Base-by-base conservation (phyloP, 2,113 vertebrate genomes). In the Saimiri boliviensis region DNA sequence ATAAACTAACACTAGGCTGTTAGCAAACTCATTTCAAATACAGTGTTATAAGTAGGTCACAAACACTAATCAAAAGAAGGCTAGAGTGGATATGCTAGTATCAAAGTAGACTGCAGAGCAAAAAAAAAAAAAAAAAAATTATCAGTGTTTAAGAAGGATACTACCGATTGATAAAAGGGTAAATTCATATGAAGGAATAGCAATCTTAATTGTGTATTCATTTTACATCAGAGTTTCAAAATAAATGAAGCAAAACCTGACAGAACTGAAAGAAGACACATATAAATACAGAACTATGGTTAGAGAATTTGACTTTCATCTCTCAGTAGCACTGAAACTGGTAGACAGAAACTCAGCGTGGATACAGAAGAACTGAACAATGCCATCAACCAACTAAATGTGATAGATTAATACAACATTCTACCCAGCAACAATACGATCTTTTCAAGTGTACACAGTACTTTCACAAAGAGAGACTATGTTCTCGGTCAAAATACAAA, bases 21-120 rank as follows among this genome's bases (percentile, higher is more conserved):
- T 63, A 63, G 27, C 73, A 83, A 87, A 74, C 11, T 94, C 54
- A 86, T 21, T 92, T 97, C 80, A 82, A 58, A 52, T 81, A 81
- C 56, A 85, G 52, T 37, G 21, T 42, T n/a, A 66, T 20, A 80
- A 14, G 9, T 80, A 80, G 23, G 23, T 42, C 52, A 3, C 1
- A 81, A 92, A 70, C 42, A 56, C 60, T 74, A 89, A 89, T 54
- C 37, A 86, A 73, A n/a, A 92, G 21, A 81, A 94, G 76, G 25
- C 10, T 54, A 32, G 27, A 86, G 42, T 47, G 30, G 14, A 37
- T 86, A 42, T 45, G 32, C 68, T 70, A 84, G 68, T 60, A 68
- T 76, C 47, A 86, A 37, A 92, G 27, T 52, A 74, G 40, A 74
- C 13, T 60, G 89, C 60, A 92, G 30, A 85, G 49, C 25, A 45